Evolutionary conservation across 1,140 invertebrate genomes (phyloP).

Genomic region (Trichogramma pretiosum): DNA sequence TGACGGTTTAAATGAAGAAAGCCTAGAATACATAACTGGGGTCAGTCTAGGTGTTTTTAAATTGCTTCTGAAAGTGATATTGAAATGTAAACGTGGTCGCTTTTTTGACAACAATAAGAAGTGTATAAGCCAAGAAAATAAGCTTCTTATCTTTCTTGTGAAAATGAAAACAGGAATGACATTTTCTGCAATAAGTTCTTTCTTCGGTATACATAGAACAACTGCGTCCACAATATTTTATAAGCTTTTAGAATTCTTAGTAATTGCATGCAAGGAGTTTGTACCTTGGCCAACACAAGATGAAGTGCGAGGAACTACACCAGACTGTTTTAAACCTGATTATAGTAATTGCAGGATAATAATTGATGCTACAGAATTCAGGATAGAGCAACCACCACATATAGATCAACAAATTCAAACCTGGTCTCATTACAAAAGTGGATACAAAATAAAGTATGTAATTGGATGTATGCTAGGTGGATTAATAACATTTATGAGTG

Average conservation of each 20-base stretch:
- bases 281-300: constrained; percentile 23
- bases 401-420: constrained; percentile 23
- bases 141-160: constrained; percentile 22
- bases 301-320: constrained; percentile 20
- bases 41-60: background rate
- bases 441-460: constrained; percentile 29
- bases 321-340: constrained; percentile 25
- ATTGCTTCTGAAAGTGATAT: background rate
- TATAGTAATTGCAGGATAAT: constrained; percentile 34
- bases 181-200: constrained; percentile 13
- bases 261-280: constrained; percentile 16
- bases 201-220: constrained; percentile 18
- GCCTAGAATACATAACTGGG: background rate
- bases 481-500: constrained; percentile 35
- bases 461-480: no score
- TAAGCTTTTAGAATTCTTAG: constrained; percentile 11
- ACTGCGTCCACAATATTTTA: constrained; percentile 20
- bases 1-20: background rate
- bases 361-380: constrained; percentile 39
- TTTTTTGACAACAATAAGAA: background rate
- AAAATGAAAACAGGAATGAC: constrained; percentile 25
- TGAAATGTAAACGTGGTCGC: no score
- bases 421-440: constrained; percentile 37
- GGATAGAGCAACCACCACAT: constrained; percentile 28
- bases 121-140: background rate